Evolutionary conservation across 2,888 invertebrate genomes (phyloP).

Genomic region (Eurytoma adleriae): DNA sequence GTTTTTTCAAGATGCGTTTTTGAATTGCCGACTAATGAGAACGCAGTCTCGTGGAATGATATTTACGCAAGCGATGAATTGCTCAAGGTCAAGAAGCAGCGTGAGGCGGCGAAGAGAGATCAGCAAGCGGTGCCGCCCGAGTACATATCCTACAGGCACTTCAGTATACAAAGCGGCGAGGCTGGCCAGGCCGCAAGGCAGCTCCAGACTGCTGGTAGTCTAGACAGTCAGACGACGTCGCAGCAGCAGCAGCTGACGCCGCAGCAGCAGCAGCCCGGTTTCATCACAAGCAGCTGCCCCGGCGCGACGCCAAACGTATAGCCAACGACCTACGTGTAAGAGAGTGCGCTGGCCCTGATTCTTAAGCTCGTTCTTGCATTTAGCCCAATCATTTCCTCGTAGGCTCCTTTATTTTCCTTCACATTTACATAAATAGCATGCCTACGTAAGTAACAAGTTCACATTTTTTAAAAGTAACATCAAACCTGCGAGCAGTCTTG

Average conservation of each 20-base stretch:
- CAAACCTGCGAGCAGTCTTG: too few relatives aligned
- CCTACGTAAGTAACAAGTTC: too few relatives aligned
- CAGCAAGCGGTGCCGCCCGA: slow-evolving; percentile 85
- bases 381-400: too few relatives aligned
- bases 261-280: slow-evolving; percentile 62
- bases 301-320: slow-evolving; percentile 66
- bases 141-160: slow-evolving; percentile 88
- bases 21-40: too few relatives aligned
- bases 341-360: slow-evolving; percentile 25
- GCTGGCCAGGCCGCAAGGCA: slow-evolving; percentile 60
- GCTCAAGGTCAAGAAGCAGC: slow-evolving; percentile 88
- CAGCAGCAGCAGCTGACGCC: slow-evolving; percentile 62
- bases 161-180: slow-evolving; percentile 84
- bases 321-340: slow-evolving; percentile 59
- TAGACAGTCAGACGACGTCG: slow-evolving; percentile 62
- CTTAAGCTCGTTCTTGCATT: slow-evolving; percentile 26
- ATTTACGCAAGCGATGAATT: background rate
- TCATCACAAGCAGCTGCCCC: slow-evolving; percentile 48
- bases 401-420: too few relatives aligned
- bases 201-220: slow-evolving; percentile 56
- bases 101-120: slow-evolving; percentile 85
- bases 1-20: too few relatives aligned
- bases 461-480: too few relatives aligned
- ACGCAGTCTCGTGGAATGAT: too few relatives aligned
- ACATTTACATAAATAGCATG: too few relatives aligned